Evolutionary conservation across 2,797 vertebrate genomes (phyloP).

Genomic region (Sebastiscus albofasciatus): DNA sequence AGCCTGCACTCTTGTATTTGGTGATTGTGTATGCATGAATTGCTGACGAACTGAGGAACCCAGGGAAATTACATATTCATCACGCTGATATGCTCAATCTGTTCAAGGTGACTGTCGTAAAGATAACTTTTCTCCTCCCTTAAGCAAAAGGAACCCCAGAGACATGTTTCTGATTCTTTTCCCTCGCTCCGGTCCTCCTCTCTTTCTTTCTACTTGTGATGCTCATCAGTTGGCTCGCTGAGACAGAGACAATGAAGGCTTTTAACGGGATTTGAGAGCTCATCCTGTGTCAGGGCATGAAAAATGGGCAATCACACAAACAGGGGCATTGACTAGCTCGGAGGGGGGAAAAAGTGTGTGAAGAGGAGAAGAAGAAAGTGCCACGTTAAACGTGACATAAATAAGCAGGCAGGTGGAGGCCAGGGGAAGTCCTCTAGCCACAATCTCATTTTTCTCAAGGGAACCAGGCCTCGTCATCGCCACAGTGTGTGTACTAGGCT

Average conservation of each 20-base stretch:
- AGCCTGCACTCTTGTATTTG: slow-evolving; percentile 36
- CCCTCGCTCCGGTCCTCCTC: neutral
- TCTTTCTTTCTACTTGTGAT: slow-evolving; percentile 56
- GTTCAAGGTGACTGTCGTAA: slow-evolving; percentile 66
- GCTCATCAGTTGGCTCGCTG: slow-evolving; percentile 59
- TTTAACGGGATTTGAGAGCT: slow-evolving; percentile 74
- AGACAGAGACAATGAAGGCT: slow-evolving; percentile 78
- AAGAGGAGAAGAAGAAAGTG: slow-evolving; percentile 63
- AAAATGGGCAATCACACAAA: slow-evolving; percentile 82
- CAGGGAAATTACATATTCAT: slow-evolving; percentile 68
- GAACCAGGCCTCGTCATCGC: slow-evolving; percentile 42
- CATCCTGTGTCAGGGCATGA: slow-evolving; percentile 75
- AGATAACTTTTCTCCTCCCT: slow-evolving; percentile 34
- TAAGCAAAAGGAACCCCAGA: slow-evolving; percentile 34
- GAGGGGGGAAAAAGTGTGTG: slow-evolving; percentile 18
- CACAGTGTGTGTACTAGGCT: neutral
- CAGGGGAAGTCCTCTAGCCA: slow-evolving; percentile 45
- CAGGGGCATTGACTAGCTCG: slow-evolving; percentile 75
- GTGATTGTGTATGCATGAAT: slow-evolving; percentile 54
- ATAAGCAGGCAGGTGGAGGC: slow-evolving; percentile 63
- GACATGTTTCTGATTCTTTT: slow-evolving; percentile 33
- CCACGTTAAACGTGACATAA: slow-evolving; percentile 64
- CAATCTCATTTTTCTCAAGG: slow-evolving; percentile 24
- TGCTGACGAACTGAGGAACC: slow-evolving; percentile 42
- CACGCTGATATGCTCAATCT: slow-evolving; percentile 45